Conservation (phyloP, 2,113 vertebrate genomes). For the Dipodomys spectabilis region DNA sequence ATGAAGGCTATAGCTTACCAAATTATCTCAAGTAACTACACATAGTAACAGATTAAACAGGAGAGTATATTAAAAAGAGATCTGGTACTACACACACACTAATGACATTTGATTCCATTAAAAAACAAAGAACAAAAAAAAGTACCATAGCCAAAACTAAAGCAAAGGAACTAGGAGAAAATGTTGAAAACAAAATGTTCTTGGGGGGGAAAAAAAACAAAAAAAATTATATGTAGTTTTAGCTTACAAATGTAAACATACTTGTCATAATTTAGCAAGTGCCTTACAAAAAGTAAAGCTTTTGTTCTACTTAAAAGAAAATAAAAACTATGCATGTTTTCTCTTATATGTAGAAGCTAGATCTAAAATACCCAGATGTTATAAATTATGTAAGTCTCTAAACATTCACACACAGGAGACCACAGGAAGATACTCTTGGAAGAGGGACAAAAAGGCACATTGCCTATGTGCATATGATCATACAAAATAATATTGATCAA, state of each 20-base stretch:
- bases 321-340: neutral
- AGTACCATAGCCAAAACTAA: constrained; percentile 1
- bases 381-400: too few relatives aligned
- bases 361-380: too few relatives aligned
- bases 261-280: constrained; percentile 3
- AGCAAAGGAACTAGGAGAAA: neutral
- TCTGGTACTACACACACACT: neutral
- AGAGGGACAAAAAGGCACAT: too few relatives aligned
- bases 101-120: neutral
- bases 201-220: too few relatives aligned
- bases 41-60: neutral
- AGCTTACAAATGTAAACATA: neutral
- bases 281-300: constrained; percentile 8
- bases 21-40: neutral
- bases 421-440: too few relatives aligned
- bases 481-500: too few relatives aligned
- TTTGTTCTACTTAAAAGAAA: neutral
- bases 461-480: too few relatives aligned
- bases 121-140: neutral
- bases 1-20: neutral
- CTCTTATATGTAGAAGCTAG: too few relatives aligned
- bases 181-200: neutral
- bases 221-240: neutral
- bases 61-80: neutral
- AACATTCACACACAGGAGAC: too few relatives aligned